These are phyloP conservation scores for Neuroterus valhalla DNA, from an alignment of 1,140 invertebrate species.

Conservation along the genomic window DNA sequence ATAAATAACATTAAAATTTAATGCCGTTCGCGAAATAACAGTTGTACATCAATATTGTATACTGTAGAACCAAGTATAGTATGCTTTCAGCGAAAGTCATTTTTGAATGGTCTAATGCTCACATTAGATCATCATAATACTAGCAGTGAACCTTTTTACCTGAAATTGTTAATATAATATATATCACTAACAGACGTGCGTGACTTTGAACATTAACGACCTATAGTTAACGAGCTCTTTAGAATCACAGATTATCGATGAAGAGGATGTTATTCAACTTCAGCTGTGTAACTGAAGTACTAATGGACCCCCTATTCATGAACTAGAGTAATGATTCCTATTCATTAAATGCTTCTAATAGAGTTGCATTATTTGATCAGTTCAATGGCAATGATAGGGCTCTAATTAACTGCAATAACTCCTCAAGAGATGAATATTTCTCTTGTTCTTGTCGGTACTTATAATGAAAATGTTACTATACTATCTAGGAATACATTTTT, in stretches of 20 bases:
- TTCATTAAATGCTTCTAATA: neutral
- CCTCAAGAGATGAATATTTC: conserved; percentile 35
- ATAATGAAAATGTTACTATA: too few species aligned
- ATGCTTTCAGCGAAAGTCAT: conserved; percentile 23
- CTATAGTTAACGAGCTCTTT: conserved; percentile 16
- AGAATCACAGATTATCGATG: conserved; percentile 11
- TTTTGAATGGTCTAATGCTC: conserved; percentile 9
- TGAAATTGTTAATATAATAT: conserved; percentile 16
- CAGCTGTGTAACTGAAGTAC: neutral
- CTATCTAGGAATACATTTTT: too few species aligned
- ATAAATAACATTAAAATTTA: neutral
- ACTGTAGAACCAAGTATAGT: neutral
- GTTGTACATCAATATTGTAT: neutral
- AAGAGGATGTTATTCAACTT: conserved; percentile 3
- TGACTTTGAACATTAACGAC: conserved; percentile 24
- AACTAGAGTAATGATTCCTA: neutral
- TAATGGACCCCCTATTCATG: neutral
- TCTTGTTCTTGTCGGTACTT: neutral
- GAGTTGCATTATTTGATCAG: neutral
- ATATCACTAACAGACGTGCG: conserved; percentile 13
- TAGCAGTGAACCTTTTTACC: neutral
- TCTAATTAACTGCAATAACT: conserved; percentile 6
- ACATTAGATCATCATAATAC: conserved; percentile 12
- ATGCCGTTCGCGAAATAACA: neutral
- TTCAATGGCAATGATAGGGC: neutral